Evolutionary conservation across 2,888 invertebrate genomes (phyloP).

Genomic region (Agriotes lineatus): DNA sequence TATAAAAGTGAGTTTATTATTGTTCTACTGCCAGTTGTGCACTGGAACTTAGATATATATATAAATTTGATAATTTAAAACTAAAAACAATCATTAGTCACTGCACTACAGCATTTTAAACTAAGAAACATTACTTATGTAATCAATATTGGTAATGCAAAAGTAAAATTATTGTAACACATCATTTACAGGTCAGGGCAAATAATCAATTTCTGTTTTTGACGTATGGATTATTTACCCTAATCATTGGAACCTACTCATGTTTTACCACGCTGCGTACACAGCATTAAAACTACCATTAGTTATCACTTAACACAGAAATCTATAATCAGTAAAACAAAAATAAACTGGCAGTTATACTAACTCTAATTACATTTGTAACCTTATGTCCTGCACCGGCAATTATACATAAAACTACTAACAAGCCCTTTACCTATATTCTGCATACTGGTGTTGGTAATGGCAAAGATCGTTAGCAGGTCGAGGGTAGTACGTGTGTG

Average conservation of each 20-base stretch:
- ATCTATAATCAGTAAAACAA: not conserved
- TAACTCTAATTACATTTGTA: too few species aligned
- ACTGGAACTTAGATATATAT: too few species aligned
- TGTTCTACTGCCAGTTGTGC: too few species aligned
- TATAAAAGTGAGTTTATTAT: too few species aligned
- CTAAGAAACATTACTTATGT: not conserved
- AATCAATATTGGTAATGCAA: slow-evolving; percentile 10
- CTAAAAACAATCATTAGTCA: not conserved
- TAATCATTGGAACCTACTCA: not conserved
- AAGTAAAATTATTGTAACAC: not conserved
- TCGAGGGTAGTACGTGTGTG: slow-evolving; percentile 62
- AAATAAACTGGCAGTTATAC: not conserved
- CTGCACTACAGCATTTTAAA: not conserved
- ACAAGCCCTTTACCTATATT: slow-evolving; percentile 58
- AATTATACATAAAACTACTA: too few species aligned
- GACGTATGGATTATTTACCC: not conserved
- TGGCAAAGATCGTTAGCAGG: slow-evolving; percentile 55
- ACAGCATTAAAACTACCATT: slow-evolving; percentile 9
- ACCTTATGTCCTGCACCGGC: too few species aligned
- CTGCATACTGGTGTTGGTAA: slow-evolving; percentile 56
- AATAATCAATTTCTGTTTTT: slow-evolving; percentile 22
- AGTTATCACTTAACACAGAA: not conserved
- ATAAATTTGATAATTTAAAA: too few species aligned
- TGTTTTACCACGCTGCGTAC: not conserved
- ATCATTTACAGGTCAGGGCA: slow-evolving; percentile 11